phyloP scores from a whole-genome alignment of 2,797 vertebrate genomes.

The Poeciliopsis paucimaculata region DNA sequence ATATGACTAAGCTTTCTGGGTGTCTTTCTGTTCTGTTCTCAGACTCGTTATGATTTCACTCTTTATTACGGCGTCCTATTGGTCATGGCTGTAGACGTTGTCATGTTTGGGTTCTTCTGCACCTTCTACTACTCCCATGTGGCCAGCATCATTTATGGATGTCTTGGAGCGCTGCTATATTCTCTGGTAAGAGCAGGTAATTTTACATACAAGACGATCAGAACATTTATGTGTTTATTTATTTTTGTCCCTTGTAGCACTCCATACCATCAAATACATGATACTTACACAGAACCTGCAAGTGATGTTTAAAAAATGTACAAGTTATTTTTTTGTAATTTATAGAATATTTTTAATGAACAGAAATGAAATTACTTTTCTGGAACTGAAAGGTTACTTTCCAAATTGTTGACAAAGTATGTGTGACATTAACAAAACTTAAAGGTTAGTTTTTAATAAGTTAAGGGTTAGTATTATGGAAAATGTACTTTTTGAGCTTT shows the following conservation, averaged over 20 bases:
- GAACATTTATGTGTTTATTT: not conserved
- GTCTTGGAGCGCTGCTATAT: slow-evolving; percentile 88
- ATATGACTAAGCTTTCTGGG: not conserved
- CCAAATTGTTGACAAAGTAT: too few species aligned
- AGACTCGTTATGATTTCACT: slow-evolving; percentile 89
- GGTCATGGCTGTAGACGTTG: slow-evolving; percentile 81
- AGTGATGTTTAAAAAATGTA: not conserved
- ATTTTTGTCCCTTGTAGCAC: too few species aligned
- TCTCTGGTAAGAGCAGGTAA: slow-evolving; percentile 79
- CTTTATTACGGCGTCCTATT: slow-evolving; percentile 83
- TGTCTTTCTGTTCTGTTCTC: slow-evolving; percentile 12
- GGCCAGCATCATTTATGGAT: slow-evolving; percentile 84
- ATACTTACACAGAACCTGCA: too few species aligned
- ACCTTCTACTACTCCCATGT: slow-evolving; percentile 86
- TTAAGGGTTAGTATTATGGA: too few species aligned
- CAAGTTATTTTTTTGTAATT: not conserved
- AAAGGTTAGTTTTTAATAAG: not conserved
- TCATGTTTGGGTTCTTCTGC: slow-evolving; percentile 87
- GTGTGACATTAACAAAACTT: not conserved
- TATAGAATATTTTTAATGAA: too few species aligned
- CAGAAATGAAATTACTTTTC: too few species aligned
- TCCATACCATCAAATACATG: too few species aligned
- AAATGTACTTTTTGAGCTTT: too few species aligned
- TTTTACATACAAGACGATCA: not conserved
- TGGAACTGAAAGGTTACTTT: too few species aligned